phyloP scores from a whole-genome alignment of 2,797 vertebrate genomes.

The Siniperca obscura region DNA sequence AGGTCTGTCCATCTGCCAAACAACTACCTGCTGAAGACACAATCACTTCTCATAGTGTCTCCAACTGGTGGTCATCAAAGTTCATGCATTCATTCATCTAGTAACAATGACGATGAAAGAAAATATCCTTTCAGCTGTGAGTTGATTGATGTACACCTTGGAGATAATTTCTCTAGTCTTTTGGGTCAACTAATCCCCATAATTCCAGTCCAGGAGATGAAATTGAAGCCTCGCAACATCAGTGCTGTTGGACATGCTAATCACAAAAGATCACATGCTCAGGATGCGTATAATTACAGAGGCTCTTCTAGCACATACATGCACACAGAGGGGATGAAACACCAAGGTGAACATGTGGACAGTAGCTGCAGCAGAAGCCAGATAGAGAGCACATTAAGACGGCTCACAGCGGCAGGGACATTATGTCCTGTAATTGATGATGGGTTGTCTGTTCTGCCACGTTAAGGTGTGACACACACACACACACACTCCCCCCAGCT shows the following conservation, averaged over 20 bases:
- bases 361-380: conserved; percentile 11
- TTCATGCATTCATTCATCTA: conserved; percentile 6
- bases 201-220: conserved; percentile 11
- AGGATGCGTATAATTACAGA: conserved; percentile 13
- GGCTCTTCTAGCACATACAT: background rate
- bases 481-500: conserved; percentile 1
- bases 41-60: background rate
- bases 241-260: conserved; percentile 24
- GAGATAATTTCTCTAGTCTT: conserved; percentile 24
- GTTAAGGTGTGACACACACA: conserved; percentile 49
- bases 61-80: background rate
- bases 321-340: conserved; percentile 8
- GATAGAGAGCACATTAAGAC: conserved; percentile 30
- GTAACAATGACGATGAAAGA: background rate
- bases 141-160: background rate
- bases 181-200: conserved; percentile 4
- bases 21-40: conserved; percentile 22
- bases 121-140: conserved; percentile 5
- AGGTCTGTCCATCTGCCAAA: conserved; percentile 9
- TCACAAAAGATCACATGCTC: conserved; percentile 9
- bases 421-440: conserved; percentile 63
- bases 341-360: conserved; percentile 47
- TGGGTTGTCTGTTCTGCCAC: conserved; percentile 43
- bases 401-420: conserved; percentile 54
- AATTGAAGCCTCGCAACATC: conserved; percentile 1